Evolutionary conservation across 2,113 vertebrate genomes (phyloP), one percentile per base, ranked within the genome.

Genomic region (Miniopterus natalensis): DNA sequence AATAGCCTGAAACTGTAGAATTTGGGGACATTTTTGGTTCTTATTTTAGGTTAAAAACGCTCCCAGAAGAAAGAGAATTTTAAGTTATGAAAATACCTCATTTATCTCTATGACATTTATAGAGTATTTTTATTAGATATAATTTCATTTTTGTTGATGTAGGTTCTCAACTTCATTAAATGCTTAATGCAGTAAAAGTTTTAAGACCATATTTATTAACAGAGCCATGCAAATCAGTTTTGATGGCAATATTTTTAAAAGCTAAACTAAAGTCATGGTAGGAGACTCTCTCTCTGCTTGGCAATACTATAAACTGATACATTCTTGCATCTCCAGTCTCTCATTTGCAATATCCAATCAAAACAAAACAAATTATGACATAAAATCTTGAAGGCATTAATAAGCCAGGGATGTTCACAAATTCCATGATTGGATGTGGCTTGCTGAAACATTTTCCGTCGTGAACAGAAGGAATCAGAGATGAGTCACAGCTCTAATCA

Each of bases 61-160:
- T 94, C 40, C 70, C 53, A 66, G 42, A 86, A 57, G 53, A 94
- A 8, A 84, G 21, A 90, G 13, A 51, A 77, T 90, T 94, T 88
- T 53, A 86, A 79, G 51, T 94, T 95, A 96, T 65, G 29, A 92
- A 90, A 95, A 95, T 51, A 78, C n/a, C 49, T 95, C 92, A 95
- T 95, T 97, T 96, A 94, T 94, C 71, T 96, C 78, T 92, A n/a
- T 92, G 94, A 97, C 85, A 88, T 94, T 96, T 94, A 92, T 74
- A 51, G 71, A 81, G 70, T 42, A 94, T 61, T 95, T 97, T 95
- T 95, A 95, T 95, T 96, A 92, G 57, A 70, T 73, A 92, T 73
- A 95, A 94, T 95, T 97, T 96, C 51, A 90, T 92, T 92, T 88
- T 84, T 96, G 75, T 80, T 94, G 95, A 93, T 87, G 3, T 84